Evolutionary conservation across 2,113 vertebrate species (phyloP).

Genomic region (Etia nguti): DNA sequence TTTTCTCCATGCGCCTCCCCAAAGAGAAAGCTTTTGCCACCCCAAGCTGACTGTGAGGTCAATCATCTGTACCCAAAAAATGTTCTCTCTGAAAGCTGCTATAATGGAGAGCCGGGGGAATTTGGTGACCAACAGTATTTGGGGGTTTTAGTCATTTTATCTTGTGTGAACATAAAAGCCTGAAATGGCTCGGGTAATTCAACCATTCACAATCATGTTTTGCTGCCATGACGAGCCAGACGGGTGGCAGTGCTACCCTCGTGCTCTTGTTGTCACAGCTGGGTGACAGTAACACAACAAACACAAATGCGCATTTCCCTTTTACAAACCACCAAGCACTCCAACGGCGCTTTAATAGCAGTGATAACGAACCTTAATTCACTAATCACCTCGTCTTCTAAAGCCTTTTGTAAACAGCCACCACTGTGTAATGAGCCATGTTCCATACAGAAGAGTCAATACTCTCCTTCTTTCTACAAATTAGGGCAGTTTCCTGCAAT

Average conservation of each 20-base stretch:
- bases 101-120: not conserved
- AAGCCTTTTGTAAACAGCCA: constrained; percentile 3
- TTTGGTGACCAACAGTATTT: not conserved
- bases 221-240: not conserved
- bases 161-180: not conserved
- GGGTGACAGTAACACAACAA: not conserved
- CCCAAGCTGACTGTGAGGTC: not conserved
- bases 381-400: constrained; percentile 11
- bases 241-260: not conserved
- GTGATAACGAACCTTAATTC: constrained; percentile 8
- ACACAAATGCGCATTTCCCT: not conserved
- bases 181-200: not conserved
- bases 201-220: not conserved
- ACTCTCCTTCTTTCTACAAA: not conserved
- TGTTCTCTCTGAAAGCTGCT: not conserved
- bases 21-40: not conserved
- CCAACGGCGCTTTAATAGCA: not conserved
- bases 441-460: not conserved
- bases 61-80: not conserved
- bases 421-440: constrained; percentile 3
- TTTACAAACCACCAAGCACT: not conserved
- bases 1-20: not conserved
- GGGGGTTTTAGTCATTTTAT: not conserved
- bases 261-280: not conserved
- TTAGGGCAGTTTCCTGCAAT: not conserved